Base-by-base conservation (phyloP, 2,888 invertebrate genomes). In the Atethmia centrago region DNA sequence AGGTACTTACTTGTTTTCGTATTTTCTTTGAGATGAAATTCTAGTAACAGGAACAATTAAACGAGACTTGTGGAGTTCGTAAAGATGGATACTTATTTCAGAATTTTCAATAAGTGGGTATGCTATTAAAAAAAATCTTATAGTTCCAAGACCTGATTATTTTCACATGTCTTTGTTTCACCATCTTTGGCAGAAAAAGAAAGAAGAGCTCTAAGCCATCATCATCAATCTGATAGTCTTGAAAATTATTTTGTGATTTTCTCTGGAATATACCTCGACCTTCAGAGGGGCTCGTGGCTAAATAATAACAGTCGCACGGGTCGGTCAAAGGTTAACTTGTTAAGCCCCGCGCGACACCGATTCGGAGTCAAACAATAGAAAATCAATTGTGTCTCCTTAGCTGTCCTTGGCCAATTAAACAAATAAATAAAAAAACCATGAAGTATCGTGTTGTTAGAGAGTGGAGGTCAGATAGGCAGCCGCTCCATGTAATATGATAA, bases 1-100 rank as follows among this genome's bases (percentile, higher is more conserved):
- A 63, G 71, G 51, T 69, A 78, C 51, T 78, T 69, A 78, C 51
- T 78, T 78, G n/a, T 68, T 77, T 62, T 28, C 10, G 5, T 25
- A 51, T 74, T 67, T 74, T 25, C 28, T 40, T 53, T 47, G 7
- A 21, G 8, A 40, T 40, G 1, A 71, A 36, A 28, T 64, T 58
- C 14, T 25, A n/a, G 53, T 31, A n/a, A 49, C 7, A 42, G 49
- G 5, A 66, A 42, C 2, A 36, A 76, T 66, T 58, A 42, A 49
- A 63, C 3, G 2, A 53, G 12, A 9, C 16, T 51, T 36, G 5
- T 59, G 3, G 49, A 42, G 40, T n/a, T 3, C 56, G 2, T 45
- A 3, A 10, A 9, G 3, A 28, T 47, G n/a, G 1, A 21, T 31
- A n/a, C 16, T 42, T 21, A 8, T 36, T 0, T 69, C 8, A 16